phyloP scores from a whole-genome alignment of 2,888 invertebrate species.

The Dasysyrphus tricinctus region DNA sequence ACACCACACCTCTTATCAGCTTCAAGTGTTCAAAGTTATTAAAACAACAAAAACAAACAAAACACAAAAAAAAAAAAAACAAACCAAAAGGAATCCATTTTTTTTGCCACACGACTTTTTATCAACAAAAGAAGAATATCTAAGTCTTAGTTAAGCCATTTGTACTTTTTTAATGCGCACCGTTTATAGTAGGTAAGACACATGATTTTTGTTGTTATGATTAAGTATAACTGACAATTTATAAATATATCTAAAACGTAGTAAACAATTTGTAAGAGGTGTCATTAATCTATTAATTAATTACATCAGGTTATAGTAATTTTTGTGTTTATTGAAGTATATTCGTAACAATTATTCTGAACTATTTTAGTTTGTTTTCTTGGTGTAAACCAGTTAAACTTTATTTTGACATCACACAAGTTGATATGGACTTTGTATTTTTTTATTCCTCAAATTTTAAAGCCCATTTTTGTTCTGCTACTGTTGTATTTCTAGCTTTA shows the following conservation, averaged over 20 bases:
- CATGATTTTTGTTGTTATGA: constrained; percentile 2
- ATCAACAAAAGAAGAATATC: constrained; percentile 29
- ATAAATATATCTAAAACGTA: constrained; percentile 20
- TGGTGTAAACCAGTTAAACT: too few relatives aligned
- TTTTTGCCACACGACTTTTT: constrained; percentile 58
- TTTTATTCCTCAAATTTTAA: too few relatives aligned
- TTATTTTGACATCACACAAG: too few relatives aligned
- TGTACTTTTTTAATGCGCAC: constrained; percentile 12
- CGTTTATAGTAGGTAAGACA: not conserved
- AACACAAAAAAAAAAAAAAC: constrained; percentile 15
- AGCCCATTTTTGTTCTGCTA: too few relatives aligned
- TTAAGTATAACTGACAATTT: not conserved
- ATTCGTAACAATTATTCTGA: not conserved
- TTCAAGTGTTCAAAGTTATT: constrained; percentile 12
- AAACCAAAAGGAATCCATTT: constrained; percentile 11
- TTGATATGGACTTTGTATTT: too few relatives aligned
- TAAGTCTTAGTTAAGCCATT: constrained; percentile 35
- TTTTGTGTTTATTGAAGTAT: not conserved
- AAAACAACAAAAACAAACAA: not conserved
- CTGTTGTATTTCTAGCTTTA: too few relatives aligned
- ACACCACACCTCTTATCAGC: constrained; percentile 15
- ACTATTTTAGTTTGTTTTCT: too few relatives aligned
- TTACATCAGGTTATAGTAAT: not conserved
- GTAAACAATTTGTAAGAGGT: constrained; percentile 1
- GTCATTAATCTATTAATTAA: not conserved